Conservation (phyloP, 30 jellyfish, hydroid and myxozoan genomes). For the Turritopsis rubra region DNA sequence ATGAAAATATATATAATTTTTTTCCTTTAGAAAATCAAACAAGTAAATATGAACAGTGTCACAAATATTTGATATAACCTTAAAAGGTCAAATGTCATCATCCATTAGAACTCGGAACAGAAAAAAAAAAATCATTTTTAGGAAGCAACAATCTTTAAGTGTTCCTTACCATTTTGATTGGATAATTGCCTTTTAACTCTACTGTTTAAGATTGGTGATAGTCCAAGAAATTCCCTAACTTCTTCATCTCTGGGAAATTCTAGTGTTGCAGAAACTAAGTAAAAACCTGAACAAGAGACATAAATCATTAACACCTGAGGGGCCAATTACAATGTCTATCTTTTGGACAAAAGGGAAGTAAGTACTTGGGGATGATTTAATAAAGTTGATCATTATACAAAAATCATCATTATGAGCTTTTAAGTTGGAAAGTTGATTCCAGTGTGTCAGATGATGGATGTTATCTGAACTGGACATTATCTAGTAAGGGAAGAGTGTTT, state of each 20-base stretch:
- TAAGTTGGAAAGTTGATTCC: no score
- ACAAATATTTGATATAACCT: no score
- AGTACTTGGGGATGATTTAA: no score
- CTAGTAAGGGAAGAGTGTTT: no score
- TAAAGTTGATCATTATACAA: no score
- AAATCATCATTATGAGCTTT: no score
- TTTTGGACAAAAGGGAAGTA: no score
- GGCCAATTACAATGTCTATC: no score
- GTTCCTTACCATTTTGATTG: background rate
- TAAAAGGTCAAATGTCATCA: no score
- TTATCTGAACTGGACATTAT: no score
- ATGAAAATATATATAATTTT: background rate
- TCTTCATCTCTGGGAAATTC: slow-evolving; percentile 7
- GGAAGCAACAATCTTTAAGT: background rate
- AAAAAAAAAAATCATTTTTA: background rate
- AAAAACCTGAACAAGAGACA: background rate
- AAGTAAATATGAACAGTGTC: background rate
- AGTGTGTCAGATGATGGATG: no score
- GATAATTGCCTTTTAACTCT: background rate
- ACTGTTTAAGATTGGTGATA: background rate
- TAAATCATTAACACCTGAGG: no score
- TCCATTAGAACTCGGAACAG: background rate
- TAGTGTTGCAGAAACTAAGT: background rate
- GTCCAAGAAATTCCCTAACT: slow-evolving; percentile 12
- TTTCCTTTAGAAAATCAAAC: background rate